Evolutionary conservation across 2,113 vertebrate species (phyloP), one percentile per base, ranked within the genome.

Genomic region (Takifugu flavidus): DNA sequence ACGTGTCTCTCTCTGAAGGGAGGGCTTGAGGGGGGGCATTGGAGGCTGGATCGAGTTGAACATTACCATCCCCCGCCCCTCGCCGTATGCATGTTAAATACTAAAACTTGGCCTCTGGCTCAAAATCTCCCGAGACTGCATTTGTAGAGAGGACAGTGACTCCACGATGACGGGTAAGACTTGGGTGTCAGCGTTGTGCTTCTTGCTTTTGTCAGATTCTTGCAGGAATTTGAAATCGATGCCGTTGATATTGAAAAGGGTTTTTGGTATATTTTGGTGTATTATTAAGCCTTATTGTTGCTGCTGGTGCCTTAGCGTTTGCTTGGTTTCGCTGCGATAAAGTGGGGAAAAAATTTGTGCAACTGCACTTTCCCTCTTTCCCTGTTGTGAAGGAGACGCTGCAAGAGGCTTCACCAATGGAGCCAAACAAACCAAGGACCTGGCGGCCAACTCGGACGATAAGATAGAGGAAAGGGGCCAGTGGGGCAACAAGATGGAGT

Each of bases 401-500:
- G 70, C 86, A 55, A 91, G 85, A 0, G 76, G 88, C 5, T 44
- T 90, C 47, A 82, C 87, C 56, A 95, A 93, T 85, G 92, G 92
- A 2, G 80, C 86, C 62, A 78, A 25, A 56, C 75, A 11, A 71
- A 82, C 75, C 77, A 88, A 27, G 45, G 81, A 52, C 59, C 28
- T 55, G 42, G 67, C 54, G 57, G 62, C 67, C 0, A 43, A 84
- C 79, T 90, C 74, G 71, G 91, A 89, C 80, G 86, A 78, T 70
- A 90, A 85, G 79, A 88, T 88, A 79, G 89, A 80, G 82, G 93
- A 95, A 46, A 83, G 95, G 14, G 95, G 89, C 2, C 93, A 97
- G 11, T 98, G 95, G 95, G 92, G 89, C 87, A 97, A 95, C 86
- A 97, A 97, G 80, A 45, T 94, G 68, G 95, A 98, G 80, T 97